These are phyloP conservation scores for Sebastes trivittatus DNA, from an alignment of 2,797 vertebrate species.

Conservation along the genomic window DNA sequence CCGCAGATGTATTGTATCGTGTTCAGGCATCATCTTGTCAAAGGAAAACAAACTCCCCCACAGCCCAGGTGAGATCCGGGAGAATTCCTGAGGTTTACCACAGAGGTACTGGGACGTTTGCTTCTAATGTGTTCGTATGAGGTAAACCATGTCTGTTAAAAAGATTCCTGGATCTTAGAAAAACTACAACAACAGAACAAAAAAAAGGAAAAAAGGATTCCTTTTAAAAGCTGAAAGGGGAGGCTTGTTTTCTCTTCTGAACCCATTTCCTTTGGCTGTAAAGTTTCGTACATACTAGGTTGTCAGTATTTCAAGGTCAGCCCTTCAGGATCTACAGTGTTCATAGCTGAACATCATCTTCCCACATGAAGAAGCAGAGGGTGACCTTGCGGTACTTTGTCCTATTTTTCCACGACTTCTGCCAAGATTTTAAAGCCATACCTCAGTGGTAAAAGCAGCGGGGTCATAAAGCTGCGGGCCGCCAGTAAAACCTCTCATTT, in stretches of 20 bases:
- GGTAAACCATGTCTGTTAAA: neutral
- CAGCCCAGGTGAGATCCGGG: constrained; percentile 8
- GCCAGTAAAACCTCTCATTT: constrained; percentile 65
- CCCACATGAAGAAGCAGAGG: constrained; percentile 34
- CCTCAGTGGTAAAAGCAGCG: constrained; percentile 47
- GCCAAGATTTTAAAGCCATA: constrained; percentile 70
- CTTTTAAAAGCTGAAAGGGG: constrained; percentile 21
- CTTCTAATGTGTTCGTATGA: neutral
- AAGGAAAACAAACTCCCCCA: neutral
- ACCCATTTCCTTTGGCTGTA: constrained; percentile 31
- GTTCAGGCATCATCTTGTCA: neutral
- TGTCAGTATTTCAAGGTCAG: constrained; percentile 51
- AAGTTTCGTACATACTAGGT: constrained; percentile 39
- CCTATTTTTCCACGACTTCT: constrained; percentile 66
- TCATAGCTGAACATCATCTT: constrained; percentile 6
- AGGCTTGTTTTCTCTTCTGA: constrained; percentile 15
- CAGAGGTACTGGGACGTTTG: neutral
- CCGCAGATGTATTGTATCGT: neutral
- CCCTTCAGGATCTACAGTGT: constrained; percentile 12
- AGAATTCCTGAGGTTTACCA: constrained; percentile 21
- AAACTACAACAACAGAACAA: neutral
- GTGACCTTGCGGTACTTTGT: constrained; percentile 31
- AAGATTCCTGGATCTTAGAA: neutral
- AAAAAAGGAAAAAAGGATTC: neutral
- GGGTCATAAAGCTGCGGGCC: constrained; percentile 58